phyloP scores from a whole-genome alignment of 2,113 vertebrate species.

The Himantopus leucocephalus region DNA sequence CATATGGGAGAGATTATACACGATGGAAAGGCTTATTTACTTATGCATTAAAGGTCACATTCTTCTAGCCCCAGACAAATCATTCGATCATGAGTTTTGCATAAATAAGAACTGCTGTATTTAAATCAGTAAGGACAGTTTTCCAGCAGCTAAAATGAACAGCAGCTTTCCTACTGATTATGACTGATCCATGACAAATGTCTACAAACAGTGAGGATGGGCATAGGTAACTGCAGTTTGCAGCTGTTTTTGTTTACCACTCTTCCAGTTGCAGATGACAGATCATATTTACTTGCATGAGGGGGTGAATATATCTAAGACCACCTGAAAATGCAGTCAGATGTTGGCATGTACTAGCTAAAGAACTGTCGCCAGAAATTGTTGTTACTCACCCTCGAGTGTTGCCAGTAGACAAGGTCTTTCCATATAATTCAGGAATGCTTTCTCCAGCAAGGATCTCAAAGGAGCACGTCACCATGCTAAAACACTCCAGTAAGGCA shows the following conservation, averaged over 20 bases:
- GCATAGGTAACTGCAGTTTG: not conserved
- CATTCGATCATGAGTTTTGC: not conserved
- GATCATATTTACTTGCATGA: not conserved
- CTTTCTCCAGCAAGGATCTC: constrained; percentile 65
- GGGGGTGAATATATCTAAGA: not conserved
- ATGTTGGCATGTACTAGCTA: not conserved
- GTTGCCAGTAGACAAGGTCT: constrained; percentile 60
- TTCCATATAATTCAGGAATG: constrained; percentile 72
- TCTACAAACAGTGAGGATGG: not conserved
- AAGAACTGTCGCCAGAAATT: not conserved
- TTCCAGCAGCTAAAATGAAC: not conserved
- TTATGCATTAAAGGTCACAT: constrained; percentile 13
- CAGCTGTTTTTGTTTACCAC: not conserved
- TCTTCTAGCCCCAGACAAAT: not conserved
- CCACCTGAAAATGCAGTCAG: not conserved
- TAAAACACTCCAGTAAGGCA: constrained; percentile 63
- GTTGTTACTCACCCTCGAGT: constrained; percentile 37
- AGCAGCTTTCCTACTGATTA: not conserved
- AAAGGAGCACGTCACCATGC: constrained; percentile 56
- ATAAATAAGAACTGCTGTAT: not conserved
- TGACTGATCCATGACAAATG: not conserved
- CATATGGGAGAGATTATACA: not conserved
- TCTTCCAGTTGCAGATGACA: not conserved
- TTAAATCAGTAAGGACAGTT: not conserved
- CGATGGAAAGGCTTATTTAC: constrained; percentile 4